Conservation (phyloP, 1,140 invertebrate genomes). For the Drosophila tani region DNA sequence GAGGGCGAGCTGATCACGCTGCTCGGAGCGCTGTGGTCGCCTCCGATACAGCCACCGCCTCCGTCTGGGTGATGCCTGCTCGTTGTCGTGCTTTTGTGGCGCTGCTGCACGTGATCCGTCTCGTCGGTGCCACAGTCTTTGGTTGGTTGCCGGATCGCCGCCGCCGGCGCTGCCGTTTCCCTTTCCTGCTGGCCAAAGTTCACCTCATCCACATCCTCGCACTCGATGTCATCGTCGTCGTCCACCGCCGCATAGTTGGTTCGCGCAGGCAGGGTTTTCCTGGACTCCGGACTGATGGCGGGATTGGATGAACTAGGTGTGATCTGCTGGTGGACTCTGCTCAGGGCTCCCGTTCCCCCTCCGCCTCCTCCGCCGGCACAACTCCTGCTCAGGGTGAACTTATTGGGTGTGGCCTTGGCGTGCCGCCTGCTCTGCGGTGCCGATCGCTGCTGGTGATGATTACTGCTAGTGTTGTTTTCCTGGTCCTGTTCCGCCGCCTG, state of each 20-base stretch:
- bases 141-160: slow-evolving; percentile 55
- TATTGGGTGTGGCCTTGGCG: slow-evolving; percentile 70
- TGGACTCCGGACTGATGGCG: slow-evolving; percentile 33
- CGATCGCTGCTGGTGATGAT: slow-evolving; percentile 38
- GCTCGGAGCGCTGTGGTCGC: slow-evolving; percentile 73
- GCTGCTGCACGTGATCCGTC: slow-evolving; percentile 78
- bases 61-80: slow-evolving; percentile 55
- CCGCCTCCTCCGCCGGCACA: slow-evolving; percentile 50
- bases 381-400: slow-evolving; percentile 63
- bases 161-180: slow-evolving; percentile 34
- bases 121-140: slow-evolving; percentile 79
- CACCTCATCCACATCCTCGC: slow-evolving; percentile 73
- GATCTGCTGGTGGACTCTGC: slow-evolving; percentile 24
- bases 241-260: slow-evolving; percentile 73
- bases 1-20: slow-evolving; percentile 79
- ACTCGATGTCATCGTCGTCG: slow-evolving; percentile 75
- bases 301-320: slow-evolving; percentile 20
- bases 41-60: slow-evolving; percentile 52
- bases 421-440: slow-evolving; percentile 54
- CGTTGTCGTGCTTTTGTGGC: slow-evolving; percentile 58
- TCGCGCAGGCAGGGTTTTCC: slow-evolving; percentile 66
- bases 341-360: slow-evolving; percentile 12
- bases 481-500: slow-evolving; percentile 60
- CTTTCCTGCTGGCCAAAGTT: slow-evolving; percentile 62
- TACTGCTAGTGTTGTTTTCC: slow-evolving; percentile 32